Base-by-base conservation (phyloP, 2,113 vertebrate species). In the Ornithorhynchus anatinus region DNA sequence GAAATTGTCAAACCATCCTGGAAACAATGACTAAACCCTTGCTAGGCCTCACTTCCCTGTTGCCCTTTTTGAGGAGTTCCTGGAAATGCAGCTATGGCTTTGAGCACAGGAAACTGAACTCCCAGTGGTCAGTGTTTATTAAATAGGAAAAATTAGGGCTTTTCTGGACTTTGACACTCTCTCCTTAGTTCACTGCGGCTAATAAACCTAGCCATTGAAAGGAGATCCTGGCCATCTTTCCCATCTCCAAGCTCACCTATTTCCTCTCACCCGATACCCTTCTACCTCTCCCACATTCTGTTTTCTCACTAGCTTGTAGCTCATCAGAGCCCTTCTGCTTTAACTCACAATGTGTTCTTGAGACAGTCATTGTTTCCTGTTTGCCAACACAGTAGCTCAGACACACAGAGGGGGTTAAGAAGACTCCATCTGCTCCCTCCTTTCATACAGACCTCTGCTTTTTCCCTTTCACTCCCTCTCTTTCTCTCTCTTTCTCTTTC, bases 381-480 rank as follows among this genome's bases (percentile, higher is more conserved):
- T 90, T 89, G 87, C 87, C 86, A 86, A 88, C 89, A 90, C 23
- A 3, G 72, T 59, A 27, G 53, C 80, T 80, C 20, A 20, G 72
- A 73, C 59, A 59, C 81, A 81, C 48, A 74, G 84, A 82, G 71
- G 77, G 59, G 79, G 48, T 10, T 60, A 80, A 77, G 74, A 81
- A 77, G 84, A 83, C 62, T 59, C 87, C 75, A 84, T 85, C 87
- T 89, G 86, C 65, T 75, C 68, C 70, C 59, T 56, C 77, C 79
- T 83, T 89, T 87, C 86, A 87, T 82, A 80, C 59, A 73, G 79
- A 78, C 82, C 84, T 85, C 81, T 70, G 67, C 77, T 69, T 81
- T 80, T 79, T 78, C 35, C 58, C 78, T 69, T 72, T 80, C 69
- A 60, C 12, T 45, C 67, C 53, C 50, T 31, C 39, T 31, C 47